Evolutionary conservation across 2,797 vertebrate species (phyloP).

Genomic region (Danio kyathit): DNA sequence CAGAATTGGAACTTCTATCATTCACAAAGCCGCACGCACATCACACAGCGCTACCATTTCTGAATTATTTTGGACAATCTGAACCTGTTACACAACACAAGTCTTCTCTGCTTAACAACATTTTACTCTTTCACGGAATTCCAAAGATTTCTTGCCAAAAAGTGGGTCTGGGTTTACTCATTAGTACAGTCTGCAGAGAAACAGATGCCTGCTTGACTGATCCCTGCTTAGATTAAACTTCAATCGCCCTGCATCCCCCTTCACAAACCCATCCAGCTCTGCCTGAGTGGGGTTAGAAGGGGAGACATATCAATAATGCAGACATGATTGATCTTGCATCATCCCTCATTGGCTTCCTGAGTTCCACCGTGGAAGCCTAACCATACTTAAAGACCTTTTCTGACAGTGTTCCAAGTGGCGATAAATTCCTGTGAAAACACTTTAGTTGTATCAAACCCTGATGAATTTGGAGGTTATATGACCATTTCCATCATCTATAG

Average conservation of each 20-base stretch:
- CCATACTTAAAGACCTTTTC: slow-evolving; percentile 40
- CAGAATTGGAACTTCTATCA: no score
- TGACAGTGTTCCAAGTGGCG: slow-evolving; percentile 1
- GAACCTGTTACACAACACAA: background rate
- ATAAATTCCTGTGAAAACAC: background rate
- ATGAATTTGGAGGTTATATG: rapidly evolving
- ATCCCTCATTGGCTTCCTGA: slow-evolving; percentile 59
- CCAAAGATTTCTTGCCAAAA: background rate
- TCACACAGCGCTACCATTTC: background rate
- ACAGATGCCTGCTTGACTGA: slow-evolving; percentile 17
- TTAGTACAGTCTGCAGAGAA: slow-evolving; percentile 39
- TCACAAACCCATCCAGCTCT: background rate
- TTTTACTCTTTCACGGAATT: background rate
- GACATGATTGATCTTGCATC: slow-evolving; percentile 65
- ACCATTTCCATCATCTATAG: no score
- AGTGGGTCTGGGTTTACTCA: slow-evolving; percentile 20
- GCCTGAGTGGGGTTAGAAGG: slow-evolving; percentile 44
- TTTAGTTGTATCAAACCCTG: background rate
- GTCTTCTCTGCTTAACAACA: background rate
- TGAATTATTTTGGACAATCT: background rate
- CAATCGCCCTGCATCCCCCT: slow-evolving; percentile 37
- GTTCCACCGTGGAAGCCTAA: slow-evolving; percentile 55
- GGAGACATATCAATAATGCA: slow-evolving; percentile 81
- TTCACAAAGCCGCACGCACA: no score
- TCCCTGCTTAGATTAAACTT: slow-evolving; percentile 51